Evolutionary conservation across 2,888 invertebrate species (phyloP).

Genomic region (Parnassius smintheus): DNA sequence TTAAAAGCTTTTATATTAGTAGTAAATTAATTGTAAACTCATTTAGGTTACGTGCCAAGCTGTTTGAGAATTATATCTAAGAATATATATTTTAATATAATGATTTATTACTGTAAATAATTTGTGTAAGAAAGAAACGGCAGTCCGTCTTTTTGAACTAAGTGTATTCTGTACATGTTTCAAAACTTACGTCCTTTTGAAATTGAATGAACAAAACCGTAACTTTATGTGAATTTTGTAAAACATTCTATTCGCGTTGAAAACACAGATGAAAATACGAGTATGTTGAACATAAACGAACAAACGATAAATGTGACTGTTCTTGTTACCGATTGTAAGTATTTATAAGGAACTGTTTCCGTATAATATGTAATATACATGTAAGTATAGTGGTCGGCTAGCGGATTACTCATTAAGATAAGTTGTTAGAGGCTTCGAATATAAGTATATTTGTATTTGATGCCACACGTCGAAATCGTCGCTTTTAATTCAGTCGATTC

Average conservation of each 20-base stretch:
- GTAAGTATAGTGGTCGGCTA: conserved; percentile 38
- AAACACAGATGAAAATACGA: conserved; percentile 5
- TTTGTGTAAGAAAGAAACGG: conserved; percentile 48
- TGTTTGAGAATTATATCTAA: conserved; percentile 44
- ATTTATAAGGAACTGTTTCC: conserved; percentile 14
- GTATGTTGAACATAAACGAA: background rate
- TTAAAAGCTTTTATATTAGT: conserved; percentile 74
- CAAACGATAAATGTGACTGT: conserved; percentile 19
- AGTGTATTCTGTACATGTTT: conserved; percentile 21
- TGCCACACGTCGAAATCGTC: background rate
- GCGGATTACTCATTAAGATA: conserved; percentile 33
- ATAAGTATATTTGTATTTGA: conserved; percentile 11
- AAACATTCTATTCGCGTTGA: background rate
- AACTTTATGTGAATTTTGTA: conserved; percentile 4
- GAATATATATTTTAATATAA: conserved; percentile 53
- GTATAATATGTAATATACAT: conserved; percentile 28
- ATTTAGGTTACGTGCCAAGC: conserved; percentile 67
- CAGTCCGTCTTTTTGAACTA: conserved; percentile 44
- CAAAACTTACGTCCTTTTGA: conserved; percentile 23
- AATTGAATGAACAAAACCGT: conserved; percentile 1
- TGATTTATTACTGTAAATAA: conserved; percentile 55
- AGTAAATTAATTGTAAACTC: conserved; percentile 38
- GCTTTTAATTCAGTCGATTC: background rate
- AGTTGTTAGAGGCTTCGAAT: conserved; percentile 30
- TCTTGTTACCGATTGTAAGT: conserved; percentile 32